phyloP scores from a whole-genome alignment of 2,113 vertebrate species.

The Hyaena hyaena region DNA sequence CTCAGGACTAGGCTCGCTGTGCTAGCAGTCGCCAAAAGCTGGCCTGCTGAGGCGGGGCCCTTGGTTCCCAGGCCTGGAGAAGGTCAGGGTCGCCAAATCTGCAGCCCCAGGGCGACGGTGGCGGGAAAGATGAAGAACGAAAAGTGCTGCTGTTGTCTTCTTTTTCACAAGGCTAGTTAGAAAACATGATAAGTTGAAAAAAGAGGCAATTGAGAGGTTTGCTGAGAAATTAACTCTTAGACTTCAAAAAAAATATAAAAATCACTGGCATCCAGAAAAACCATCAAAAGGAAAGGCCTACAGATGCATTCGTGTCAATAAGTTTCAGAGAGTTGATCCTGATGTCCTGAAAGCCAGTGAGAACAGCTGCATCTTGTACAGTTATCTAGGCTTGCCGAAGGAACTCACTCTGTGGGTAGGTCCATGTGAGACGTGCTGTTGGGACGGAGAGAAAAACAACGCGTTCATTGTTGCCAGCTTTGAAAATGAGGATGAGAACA shows the following conservation, averaged over 20 bases:
- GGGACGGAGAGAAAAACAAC: constrained; percentile 88
- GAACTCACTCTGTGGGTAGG: constrained; percentile 94
- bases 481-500: constrained; percentile 84
- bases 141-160: constrained; percentile 80
- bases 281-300: constrained; percentile 85
- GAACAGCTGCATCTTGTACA: constrained; percentile 86
- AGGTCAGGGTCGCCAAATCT: too few species aligned
- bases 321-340: constrained; percentile 86
- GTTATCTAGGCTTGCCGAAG: constrained; percentile 90
- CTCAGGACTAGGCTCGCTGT: too few species aligned
- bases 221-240: constrained; percentile 74
- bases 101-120: too few species aligned
- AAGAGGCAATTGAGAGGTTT: constrained; percentile 78
- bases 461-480: constrained; percentile 90
- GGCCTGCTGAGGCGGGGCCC: too few species aligned
- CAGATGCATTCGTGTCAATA: constrained; percentile 91
- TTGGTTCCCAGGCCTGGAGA: too few species aligned
- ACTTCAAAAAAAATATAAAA: constrained; percentile 81
- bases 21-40: too few species aligned
- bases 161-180: constrained; percentile 83
- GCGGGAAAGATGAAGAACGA: constrained; percentile 83
- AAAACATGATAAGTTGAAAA: constrained; percentile 80
- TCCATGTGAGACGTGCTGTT: constrained; percentile 92
- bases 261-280: constrained; percentile 86
- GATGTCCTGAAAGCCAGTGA: constrained; percentile 89